Evolutionary conservation across 2,888 invertebrate genomes (phyloP), one percentile per base, ranked within the genome.

Genomic region (Megalurothrips usitatus): DNA sequence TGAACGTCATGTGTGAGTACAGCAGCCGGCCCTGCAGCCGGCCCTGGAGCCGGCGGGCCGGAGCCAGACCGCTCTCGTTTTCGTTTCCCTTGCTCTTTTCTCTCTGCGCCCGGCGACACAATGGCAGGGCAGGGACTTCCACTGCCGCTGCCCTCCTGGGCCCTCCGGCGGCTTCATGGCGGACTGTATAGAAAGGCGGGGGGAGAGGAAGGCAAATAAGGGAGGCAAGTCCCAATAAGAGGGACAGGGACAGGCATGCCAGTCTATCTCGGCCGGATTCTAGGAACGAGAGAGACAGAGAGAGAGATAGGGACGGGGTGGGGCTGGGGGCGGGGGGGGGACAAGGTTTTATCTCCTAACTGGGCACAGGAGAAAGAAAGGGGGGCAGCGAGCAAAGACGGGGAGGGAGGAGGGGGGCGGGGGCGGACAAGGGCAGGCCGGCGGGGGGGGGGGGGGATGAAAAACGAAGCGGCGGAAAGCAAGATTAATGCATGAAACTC

Each of bases 1-100:
- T 90, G 81, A 87, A 87, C 84, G 88, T 90, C 84, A 90, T 89
- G 88, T 90, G 90, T 90, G 85, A 89, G 90, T 87, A 81, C n/a
- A 43, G 3, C 6, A 6, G 34, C 34, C 6, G 34, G 34, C 34
- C 34, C 34, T 6, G 34, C 34, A 43, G 34, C n/a, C n/a, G n/a
- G 34, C 34, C 34, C 34, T 6, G 34, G 3, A 43, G 34, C 34
- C 34, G 34, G 34, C 34, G 6, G 34, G 34, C 34, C 34, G 2
- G 3, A 43, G 34, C 6, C 34, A 43, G 34, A 43, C 34, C 34
- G 34, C 34, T 43, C 6, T 43, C 34, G 3, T 43, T 43, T 6
- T 43, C 34, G 34, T 43, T 43, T 43, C 6, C 34, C 34, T n/a
- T 43, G 34, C 34, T 43, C 34, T 43, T 43, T 43, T 43, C 34